These are phyloP conservation scores for Antrozous pallidus DNA, from an alignment of 2,797 vertebrate genomes.

Conservation along the genomic window DNA sequence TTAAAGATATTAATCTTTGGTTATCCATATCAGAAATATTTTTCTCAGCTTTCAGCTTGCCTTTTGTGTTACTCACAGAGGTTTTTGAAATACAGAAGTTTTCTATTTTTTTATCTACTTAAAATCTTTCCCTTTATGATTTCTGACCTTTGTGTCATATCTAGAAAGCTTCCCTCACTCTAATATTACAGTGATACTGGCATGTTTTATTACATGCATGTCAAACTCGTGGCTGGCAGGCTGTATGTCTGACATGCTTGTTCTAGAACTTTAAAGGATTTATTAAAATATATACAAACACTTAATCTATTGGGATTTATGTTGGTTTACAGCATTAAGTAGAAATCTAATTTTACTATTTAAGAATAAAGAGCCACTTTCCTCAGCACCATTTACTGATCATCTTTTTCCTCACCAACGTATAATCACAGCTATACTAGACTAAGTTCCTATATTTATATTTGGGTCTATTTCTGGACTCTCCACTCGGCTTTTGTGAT, in stretches of 20 bases:
- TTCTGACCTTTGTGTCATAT: not conserved
- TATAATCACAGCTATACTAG: not conserved
- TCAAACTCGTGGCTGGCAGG: too few species aligned
- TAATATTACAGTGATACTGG: not conserved
- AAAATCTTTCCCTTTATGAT: not conserved
- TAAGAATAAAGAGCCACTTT: not conserved
- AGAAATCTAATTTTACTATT: slow-evolving; percentile 11
- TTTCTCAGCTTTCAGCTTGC: not conserved
- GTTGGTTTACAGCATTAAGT: not conserved
- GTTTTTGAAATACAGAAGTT: not conserved
- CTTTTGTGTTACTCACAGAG: not conserved
- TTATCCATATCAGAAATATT: not conserved
- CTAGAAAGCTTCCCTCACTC: not conserved
- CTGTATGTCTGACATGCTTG: too few species aligned
- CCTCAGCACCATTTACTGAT: not conserved
- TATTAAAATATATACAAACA: not conserved
- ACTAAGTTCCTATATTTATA: not conserved
- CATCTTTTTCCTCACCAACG: not conserved
- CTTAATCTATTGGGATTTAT: not conserved
- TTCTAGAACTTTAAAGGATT: not conserved
- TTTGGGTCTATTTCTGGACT: not conserved
- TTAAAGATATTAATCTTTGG: not conserved
- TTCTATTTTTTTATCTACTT: not conserved
- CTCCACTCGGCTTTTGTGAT: not conserved
- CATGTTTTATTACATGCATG: not conserved